These are phyloP conservation scores for Masnerella sp. DNA, from an alignment of 2,888 invertebrate genomes.

Conservation along the genomic window DNA sequence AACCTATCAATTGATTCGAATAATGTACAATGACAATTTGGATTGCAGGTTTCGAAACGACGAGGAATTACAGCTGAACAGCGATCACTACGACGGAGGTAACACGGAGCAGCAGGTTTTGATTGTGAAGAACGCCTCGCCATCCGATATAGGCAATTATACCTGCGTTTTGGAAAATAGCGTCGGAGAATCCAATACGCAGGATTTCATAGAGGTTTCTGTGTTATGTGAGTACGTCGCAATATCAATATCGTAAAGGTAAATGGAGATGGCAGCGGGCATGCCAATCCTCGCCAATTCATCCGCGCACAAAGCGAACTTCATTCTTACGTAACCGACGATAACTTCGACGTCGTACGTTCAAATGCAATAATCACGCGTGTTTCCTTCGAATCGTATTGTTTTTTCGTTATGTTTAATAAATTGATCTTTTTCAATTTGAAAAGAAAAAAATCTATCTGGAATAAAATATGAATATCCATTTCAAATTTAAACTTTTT, in stretches of 20 bases:
- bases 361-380: conserved; percentile 7
- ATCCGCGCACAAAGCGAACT: conserved; percentile 29
- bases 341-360: conserved; percentile 21
- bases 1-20: no score
- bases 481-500: no score
- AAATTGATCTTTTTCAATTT: no score
- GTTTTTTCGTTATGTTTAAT: no score
- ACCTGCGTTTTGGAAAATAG: conserved; percentile 88
- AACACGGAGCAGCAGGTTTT: conserved; percentile 86
- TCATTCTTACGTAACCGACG: conserved; percentile 38
- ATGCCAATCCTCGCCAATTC: conserved; percentile 42
- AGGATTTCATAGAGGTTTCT: conserved; percentile 86
- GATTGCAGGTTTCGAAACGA: conserved; percentile 84
- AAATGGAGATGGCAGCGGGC: conserved; percentile 42
- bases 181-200: conserved; percentile 86
- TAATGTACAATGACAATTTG: conserved; percentile 6
- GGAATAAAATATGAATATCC: no score
- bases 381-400: no score
- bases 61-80: conserved; percentile 80
- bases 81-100: conserved; percentile 87
- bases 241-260: conserved; percentile 59
- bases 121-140: conserved; percentile 86
- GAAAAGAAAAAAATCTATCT: no score
- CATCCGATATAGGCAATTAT: conserved; percentile 91
- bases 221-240: conserved; percentile 86